A percentile compares a stretch with the other conserved stretches of the same genome.
Evolutionary conservation across 2,797 vertebrate species (phyloP).

Genomic region (Alca torda): DNA sequence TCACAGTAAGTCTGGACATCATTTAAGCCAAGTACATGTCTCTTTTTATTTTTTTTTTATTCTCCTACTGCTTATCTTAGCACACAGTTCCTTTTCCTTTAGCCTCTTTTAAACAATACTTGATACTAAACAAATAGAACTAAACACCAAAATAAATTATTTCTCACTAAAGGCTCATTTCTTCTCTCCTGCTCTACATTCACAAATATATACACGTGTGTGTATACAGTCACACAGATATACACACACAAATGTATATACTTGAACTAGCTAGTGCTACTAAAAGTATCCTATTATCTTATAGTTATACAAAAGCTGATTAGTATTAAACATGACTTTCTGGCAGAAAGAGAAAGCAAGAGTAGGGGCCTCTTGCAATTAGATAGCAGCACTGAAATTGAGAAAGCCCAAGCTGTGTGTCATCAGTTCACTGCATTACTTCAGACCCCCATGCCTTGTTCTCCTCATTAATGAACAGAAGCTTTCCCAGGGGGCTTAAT

Average conservation of each 20-base stretch:
- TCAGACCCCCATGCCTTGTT: background rate
- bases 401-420: background rate
- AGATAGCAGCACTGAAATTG: background rate
- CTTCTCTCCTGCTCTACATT: background rate
- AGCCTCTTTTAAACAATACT: constrained; percentile 68
- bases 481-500: background rate
- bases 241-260: accelerated
- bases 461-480: background rate
- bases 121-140: constrained; percentile 64
- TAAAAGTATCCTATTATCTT: background rate
- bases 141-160: constrained; percentile 59
- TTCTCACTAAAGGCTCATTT: constrained; percentile 46
- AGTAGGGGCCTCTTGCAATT: background rate
- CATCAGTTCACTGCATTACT: background rate
- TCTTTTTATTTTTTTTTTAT: constrained; percentile 10
- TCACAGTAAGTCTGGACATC: constrained; percentile 23
- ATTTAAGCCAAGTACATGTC: constrained; percentile 32
- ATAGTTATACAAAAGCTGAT: background rate
- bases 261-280: background rate
- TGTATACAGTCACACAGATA: background rate
- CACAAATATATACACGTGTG: accelerated
- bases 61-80: constrained; percentile 70
- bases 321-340: background rate
- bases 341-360: background rate
- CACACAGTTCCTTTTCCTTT: constrained; percentile 66